Base-by-base conservation (phyloP, 1,140 invertebrate genomes). In the Camponotus vicinus region DNA sequence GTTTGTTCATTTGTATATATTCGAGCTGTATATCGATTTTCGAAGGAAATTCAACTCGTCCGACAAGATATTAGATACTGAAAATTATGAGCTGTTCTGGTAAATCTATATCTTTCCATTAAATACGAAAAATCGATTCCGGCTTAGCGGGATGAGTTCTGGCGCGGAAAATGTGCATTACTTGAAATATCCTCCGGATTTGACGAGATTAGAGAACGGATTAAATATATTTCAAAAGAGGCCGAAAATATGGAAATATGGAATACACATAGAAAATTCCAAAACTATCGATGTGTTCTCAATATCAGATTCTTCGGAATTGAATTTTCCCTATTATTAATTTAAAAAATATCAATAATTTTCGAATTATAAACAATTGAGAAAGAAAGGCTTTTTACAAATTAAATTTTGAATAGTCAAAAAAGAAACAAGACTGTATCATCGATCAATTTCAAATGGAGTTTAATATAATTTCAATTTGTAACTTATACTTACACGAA, bases 1-100 rank as follows among this genome's bases (percentile, higher is more conserved):
- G 37, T 61, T 59, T 80, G 34, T 67, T 71, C 67, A 59, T 45
- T 82, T 42, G 40, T 18, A 59, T 45, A 13, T 71, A 34, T 15
- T 45, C 67, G 37, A 57, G 52, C 34, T 37, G 40, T 27, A 71
- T 61, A 71, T 61, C 52, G 42, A 45, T 7, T 73, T 18, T 5
- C 49, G 49, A 52, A 32, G 11, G 21, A 55, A 57, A 69, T 49
- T 55, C 34, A 34, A n/a, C 7, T n/a, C 27, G 6, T 9, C 27
- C 15, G 40, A 7, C 57, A 27, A 45, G 27, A 49, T 66, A 49
- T 49, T 18, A n/a, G 34, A 11, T 34, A 61, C 18, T 6, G n/a
- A 27, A 18, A 76, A 7, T 34, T 76, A 8, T 8, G 55, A 42
- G n/a, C 37, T 13, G 37, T 15, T 27, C 27, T 21, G 8, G 1